Percentiles rank a stretch among this genome's conserved stretches.
Evolutionary conservation across 2,113 vertebrate species (phyloP).

Genomic region (Malurus cyaneus): DNA sequence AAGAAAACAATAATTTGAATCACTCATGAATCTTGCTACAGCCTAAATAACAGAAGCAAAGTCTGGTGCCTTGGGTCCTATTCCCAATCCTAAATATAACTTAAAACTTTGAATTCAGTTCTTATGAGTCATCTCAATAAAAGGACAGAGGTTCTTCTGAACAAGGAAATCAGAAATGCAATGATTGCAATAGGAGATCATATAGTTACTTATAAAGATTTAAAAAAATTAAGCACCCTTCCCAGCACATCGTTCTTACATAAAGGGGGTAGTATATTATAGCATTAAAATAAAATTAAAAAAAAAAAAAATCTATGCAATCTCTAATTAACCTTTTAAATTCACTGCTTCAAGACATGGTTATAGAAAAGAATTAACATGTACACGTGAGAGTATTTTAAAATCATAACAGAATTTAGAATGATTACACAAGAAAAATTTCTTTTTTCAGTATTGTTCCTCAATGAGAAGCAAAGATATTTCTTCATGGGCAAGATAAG

Average conservation of each 20-base stretch:
- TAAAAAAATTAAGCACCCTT: background rate
- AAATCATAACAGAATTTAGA: background rate
- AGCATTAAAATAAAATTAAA: background rate
- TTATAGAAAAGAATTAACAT: background rate
- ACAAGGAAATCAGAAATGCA: background rate
- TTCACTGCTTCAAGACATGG: background rate
- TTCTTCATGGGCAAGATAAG: background rate
- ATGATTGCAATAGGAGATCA: background rate
- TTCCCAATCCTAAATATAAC: background rate
- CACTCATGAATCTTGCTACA: background rate
- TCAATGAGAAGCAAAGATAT: background rate
- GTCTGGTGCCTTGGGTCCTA: background rate
- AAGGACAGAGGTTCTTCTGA: background rate
- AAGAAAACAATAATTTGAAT: background rate
- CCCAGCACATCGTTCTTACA: background rate
- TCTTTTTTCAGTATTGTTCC: background rate
- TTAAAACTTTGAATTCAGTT: background rate
- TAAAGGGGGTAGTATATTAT: background rate
- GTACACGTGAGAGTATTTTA: background rate
- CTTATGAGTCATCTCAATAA: background rate
- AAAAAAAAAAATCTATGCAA: background rate
- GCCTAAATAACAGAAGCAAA: background rate
- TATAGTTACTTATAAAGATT: background rate
- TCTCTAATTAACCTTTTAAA: background rate
- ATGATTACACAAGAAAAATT: background rate